These are phyloP conservation scores for Urocolius indicus DNA, from an alignment of 2,113 vertebrate species.

Conservation along the genomic window DNA sequence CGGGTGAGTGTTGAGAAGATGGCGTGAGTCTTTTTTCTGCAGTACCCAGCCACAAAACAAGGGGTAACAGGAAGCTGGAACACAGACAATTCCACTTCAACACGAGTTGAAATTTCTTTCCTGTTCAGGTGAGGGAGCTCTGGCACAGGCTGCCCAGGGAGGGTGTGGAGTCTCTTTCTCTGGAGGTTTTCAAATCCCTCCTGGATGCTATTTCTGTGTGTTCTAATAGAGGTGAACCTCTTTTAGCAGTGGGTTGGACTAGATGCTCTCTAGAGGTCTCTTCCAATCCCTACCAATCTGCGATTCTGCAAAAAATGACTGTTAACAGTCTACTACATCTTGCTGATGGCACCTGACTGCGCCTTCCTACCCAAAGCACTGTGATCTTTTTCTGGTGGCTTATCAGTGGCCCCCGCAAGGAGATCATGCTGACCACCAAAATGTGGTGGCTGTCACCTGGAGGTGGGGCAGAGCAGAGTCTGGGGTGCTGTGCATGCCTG, in stretches of 20 bases:
- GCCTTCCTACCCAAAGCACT: neutral
- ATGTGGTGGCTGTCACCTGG: fast-evolving
- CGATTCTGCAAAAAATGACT: neutral
- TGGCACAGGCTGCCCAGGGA: neutral
- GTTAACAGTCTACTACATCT: neutral
- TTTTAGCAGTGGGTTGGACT: neutral
- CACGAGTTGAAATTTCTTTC: too few relatives aligned
- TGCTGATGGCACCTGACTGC: neutral
- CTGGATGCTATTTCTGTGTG: too few relatives aligned
- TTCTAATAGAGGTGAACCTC: too few relatives aligned
- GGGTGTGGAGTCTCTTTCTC: neutral
- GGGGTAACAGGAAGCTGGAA: too few relatives aligned
- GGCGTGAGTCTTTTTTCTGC: too few relatives aligned
- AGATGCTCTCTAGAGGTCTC: neutral
- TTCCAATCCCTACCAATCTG: neutral
- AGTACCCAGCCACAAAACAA: too few relatives aligned
- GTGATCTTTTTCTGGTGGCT: neutral
- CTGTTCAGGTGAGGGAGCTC: neutral
- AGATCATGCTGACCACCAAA: neutral
- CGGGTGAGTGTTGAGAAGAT: too few relatives aligned
- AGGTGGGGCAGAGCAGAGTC: fast-evolving
- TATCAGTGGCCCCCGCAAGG: fast-evolving
- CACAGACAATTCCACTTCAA: too few relatives aligned
- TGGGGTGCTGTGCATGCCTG: neutral
- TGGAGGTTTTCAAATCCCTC: neutral